Evolutionary conservation across 2,797 vertebrate species (phyloP), one percentile per base, ranked within the genome.

Genomic region (Sebastes taczanowskii): DNA sequence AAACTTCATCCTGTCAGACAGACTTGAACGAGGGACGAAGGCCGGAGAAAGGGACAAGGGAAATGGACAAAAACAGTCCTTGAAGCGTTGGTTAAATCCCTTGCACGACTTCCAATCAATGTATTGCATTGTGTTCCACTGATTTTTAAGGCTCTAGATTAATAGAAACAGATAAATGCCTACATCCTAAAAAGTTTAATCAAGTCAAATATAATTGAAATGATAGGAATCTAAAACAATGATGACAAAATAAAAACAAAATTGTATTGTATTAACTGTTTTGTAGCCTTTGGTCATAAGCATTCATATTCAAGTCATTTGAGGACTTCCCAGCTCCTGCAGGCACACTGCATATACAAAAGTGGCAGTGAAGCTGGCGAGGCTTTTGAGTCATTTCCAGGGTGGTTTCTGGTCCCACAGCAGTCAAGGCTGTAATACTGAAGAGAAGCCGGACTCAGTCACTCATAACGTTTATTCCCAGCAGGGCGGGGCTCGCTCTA

Each of bases 361-460:
- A 90, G 90, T 76, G 89, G 87, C 81, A 90, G 68, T 25, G 46
- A 85, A 27, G 76, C 83, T 77, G 76, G 71, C 42, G n/a, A 71
- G 66, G 82, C 84, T 53, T 80, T 87, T 86, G 88, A 91, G 71
- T 85, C 78, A 70, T 49, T 68, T 92, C 83, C 88, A 89, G 80
- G 81, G 73, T 86, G 82, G 80, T 89, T 94, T 91, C 79, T 81
- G 85, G 79, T 87, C 83, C 80, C 86, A 77, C 70, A 84, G 81
- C 83, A 81, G 73, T 81, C 72, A 66, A 58, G 65, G 74, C 83
- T 87, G 80, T 70, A 76, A 88, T 65, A 79, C 71, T 58, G 84
- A 75, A 32, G 52, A 72, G 59, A 58, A 65, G 76, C 80, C 73
- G 83, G 58, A 82, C 52, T 59, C 78, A 83, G 72, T 74, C 77